Conservation (phyloP, 1,140 invertebrate genomes). For the Druon quercuslanigerum region DNA sequence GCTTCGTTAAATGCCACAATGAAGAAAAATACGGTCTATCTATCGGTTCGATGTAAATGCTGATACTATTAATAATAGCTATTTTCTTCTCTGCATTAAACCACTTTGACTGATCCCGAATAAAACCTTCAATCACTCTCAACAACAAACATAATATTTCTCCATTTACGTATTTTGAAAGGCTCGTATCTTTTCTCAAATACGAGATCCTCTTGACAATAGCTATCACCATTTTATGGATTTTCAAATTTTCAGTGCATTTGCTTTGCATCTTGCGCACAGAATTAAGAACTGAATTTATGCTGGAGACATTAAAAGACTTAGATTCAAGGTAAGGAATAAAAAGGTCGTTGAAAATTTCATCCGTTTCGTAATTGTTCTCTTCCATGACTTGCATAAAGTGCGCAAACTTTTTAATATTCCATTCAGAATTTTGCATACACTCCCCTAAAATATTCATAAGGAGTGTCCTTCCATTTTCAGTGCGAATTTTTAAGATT, state of each 20-base stretch:
- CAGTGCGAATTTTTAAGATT: conserved; percentile 54
- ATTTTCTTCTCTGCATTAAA: conserved; percentile 29
- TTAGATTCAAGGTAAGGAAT: conserved; percentile 53
- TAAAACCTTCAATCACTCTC: conserved; percentile 34
- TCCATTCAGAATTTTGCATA: conserved; percentile 44
- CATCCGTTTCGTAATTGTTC: conserved; percentile 43
- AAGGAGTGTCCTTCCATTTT: conserved; percentile 40
- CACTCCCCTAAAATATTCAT: conserved; percentile 49
- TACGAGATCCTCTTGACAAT: background rate
- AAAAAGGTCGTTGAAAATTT: conserved; percentile 61
- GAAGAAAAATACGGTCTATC: conserved; percentile 55
- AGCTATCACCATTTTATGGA: background rate
- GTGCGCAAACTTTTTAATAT: conserved; percentile 48
- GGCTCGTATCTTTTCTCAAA: background rate
- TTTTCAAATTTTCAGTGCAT: conserved; percentile 20
- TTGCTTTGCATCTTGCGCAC: conserved; percentile 38
- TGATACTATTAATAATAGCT: conserved; percentile 37
- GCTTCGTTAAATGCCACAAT: conserved; percentile 30
- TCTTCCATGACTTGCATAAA: conserved; percentile 49
- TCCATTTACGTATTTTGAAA: background rate
- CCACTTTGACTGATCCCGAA: conserved; percentile 4
- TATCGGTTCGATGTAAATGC: conserved; percentile 55
- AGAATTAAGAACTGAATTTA: conserved; percentile 45
- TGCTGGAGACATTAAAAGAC: conserved; percentile 34
- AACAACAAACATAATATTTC: conserved; percentile 28